Evolutionary conservation across 2,113 vertebrate genomes (phyloP), one percentile per base, ranked within the genome.

Genomic region (Nothocercus julius): DNA sequence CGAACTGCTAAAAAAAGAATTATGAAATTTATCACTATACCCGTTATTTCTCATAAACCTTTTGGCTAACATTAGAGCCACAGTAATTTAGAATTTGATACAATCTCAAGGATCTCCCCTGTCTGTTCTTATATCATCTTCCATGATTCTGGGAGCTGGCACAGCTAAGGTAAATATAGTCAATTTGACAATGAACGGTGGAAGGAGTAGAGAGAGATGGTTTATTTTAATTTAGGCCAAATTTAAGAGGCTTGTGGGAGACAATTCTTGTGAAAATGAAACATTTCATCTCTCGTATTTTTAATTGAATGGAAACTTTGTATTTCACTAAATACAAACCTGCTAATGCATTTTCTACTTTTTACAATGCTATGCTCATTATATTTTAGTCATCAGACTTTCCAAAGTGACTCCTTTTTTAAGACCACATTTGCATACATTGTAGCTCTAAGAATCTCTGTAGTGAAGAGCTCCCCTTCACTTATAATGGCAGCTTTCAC

Each of bases 401-500:
- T 68, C 70, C 67, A 34, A 83, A 90, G 51, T 56, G 80, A 88
- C 72, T 59, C 61, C 30, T 76, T 90, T 49, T 87, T 79, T 49
- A 90, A 93, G 94, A 82, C 44, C 49, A 18, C 53, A 95, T 96
- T 96, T 96, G 90, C 90, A 95, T 79, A 90, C 1, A 7, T 13
- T 84, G 85, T 24, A 85, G 38, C 69, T 54, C 24, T 73, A 81
- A 84, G 34, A 86, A 74, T 64, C 89, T 88, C 62, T 92, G 54
- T 32, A 59, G 44, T 58, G 36, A 89, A 90, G 81, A 89, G 92
- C 67, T 90, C 94, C 62, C 53, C 51, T 84, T 19, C 69, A 79
- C 58, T 89, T 87, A 76, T 24, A 90, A 96, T 84, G 93, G 94
- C 90, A 93, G 77, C 92, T 94, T 94, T 94, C 74, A 94, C 27